Percentiles rank a stretch among this genome's conserved stretches.
Conservation (phyloP, 1,140 invertebrate genomes). For the Ptiloglossa arizonensis region DNA sequence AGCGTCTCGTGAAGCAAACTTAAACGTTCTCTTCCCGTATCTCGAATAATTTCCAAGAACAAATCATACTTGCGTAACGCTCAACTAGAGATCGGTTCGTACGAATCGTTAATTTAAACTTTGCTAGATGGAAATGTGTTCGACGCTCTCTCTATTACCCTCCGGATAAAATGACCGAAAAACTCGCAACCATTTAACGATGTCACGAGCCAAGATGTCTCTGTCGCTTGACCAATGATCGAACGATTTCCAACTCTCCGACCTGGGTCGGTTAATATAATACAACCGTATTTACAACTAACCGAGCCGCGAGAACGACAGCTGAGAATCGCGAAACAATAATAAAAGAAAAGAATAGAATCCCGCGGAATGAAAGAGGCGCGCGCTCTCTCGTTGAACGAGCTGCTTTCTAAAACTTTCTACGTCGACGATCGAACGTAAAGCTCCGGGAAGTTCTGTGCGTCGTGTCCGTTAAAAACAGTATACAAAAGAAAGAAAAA, state of each 20-base stretch:
- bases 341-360: neutral
- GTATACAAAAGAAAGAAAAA: too few species aligned
- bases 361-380: neutral
- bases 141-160: neutral
- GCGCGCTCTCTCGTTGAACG: neutral
- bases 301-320: neutral
- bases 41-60: too few species aligned
- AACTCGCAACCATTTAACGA: neutral
- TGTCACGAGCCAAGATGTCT: neutral
- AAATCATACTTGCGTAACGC: neutral
- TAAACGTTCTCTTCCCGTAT: neutral
- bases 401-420: neutral
- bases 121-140: neutral
- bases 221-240: neutral
- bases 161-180: neutral
- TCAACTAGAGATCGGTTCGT: neutral
- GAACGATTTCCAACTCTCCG: neutral
- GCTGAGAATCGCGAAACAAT: neutral
- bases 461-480: neutral
- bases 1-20: neutral
- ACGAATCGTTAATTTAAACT: neutral
- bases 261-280: too few species aligned
- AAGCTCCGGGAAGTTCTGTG: neutral
- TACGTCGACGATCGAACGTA: neutral
- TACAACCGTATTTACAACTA: too few species aligned